Base-by-base conservation (phyloP, 2,113 vertebrate genomes). In the Chaenocephalus aceratus region DNA sequence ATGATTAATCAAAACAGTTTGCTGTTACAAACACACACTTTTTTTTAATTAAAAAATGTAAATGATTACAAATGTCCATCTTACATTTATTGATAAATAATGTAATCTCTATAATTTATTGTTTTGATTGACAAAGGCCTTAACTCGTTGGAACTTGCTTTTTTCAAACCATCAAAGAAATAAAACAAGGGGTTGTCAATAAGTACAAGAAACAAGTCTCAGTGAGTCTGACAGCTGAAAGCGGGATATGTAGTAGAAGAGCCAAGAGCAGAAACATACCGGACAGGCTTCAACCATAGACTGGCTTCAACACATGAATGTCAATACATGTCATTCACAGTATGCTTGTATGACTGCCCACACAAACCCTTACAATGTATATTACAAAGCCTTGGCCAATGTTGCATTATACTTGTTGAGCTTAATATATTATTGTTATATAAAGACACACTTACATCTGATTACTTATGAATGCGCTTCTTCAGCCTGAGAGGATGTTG, bases 161-260 rank as follows among this genome's bases (percentile, higher is more conserved):
- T 23, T 44, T 10, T 62, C 18, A 62, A 62, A 15, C 3, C n/a
- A 15, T 46, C 49, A 45, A 9, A 64, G 10, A 10, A 45, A 18
- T 18, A 45, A 23, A 62, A 74, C 53, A 45, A 26, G 53, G 14
- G 14, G 49, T 26, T 45, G 72, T 63, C 48, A 63, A 18, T 54
- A 46, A 56, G 60, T 64, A 34, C 16, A 45, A n/a, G 36, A 63
- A 18, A 44, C 13, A 2, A 12, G 34, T 53, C n/a, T 10, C 30
- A 44, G 36, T 16, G 51, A 10, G 44, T 66, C 53, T 57, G 72
- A 64, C 72, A 57, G 46, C 71, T 53, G 48, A 52, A 23, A 41
- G 70, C 46, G 11, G 6, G 46, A 58, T 18, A 21, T 36, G 26
- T 6, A 44, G n/a, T 30, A 72, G 46, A 61, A 52, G 56, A 51